These are phyloP conservation scores for Uria lomvia DNA, from an alignment of 2,113 vertebrate species.

Conservation along the genomic window DNA sequence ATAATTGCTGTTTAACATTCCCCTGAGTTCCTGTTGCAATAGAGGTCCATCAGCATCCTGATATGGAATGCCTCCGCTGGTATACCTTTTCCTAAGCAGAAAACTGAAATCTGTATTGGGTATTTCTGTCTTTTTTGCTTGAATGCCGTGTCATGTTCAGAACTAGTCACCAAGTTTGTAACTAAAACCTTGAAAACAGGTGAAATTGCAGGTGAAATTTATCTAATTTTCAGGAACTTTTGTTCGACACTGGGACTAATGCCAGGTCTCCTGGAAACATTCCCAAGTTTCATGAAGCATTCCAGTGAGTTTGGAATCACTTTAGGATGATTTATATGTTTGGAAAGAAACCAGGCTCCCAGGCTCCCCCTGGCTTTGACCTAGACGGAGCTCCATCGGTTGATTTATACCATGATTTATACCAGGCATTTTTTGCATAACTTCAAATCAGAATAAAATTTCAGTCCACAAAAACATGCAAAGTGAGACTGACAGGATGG, in stretches of 20 bases:
- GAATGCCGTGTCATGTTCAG: background rate
- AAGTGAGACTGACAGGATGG: background rate
- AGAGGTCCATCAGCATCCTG: background rate
- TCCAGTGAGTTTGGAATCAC: slow-evolving; percentile 8
- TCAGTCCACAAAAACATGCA: background rate
- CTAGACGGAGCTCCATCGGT: background rate
- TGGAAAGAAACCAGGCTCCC: slow-evolving; percentile 38
- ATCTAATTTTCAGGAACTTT: background rate
- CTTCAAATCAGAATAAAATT: background rate
- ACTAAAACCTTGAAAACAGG: background rate
- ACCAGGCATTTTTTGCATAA: background rate
- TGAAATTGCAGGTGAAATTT: background rate
- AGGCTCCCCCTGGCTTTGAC: slow-evolving; percentile 49
- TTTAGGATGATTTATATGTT: slow-evolving; percentile 56
- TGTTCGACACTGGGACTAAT: background rate
- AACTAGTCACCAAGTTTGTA: background rate
- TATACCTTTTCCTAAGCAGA: background rate
- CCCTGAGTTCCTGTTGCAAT: background rate
- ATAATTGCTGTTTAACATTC: background rate
- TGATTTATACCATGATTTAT: slow-evolving; percentile 37
- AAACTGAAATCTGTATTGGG: rapidly evolving
- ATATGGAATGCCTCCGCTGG: rapidly evolving
- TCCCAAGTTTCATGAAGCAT: slow-evolving; percentile 3
- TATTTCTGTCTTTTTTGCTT: background rate
- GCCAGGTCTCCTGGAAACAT: slow-evolving; percentile 30